phyloP scores from a whole-genome alignment of 2,113 vertebrate genomes.

The Psittacara wagleri region DNA sequence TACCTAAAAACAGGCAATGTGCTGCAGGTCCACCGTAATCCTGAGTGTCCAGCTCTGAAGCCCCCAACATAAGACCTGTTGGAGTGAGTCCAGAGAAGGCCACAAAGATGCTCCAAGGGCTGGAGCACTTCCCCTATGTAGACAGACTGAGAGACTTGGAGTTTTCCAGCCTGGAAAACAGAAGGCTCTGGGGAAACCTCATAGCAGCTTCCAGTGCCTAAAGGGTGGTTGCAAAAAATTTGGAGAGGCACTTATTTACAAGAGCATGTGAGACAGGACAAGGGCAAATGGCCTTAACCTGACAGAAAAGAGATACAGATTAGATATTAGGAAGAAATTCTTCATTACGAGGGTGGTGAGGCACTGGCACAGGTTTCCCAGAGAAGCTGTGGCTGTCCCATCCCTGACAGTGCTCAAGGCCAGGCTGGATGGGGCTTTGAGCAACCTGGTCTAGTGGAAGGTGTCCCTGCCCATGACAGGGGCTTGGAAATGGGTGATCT shows the following conservation, averaged over 20 bases:
- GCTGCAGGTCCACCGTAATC: too few relatives aligned
- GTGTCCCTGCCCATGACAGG: not conserved
- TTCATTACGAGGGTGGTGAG: not conserved
- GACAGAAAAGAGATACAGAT: not conserved
- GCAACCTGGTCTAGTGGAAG: not conserved
- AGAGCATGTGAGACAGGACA: not conserved
- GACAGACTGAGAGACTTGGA: not conserved
- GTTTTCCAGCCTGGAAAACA: not conserved
- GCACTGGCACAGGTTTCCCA: not conserved
- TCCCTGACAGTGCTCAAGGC: not conserved
- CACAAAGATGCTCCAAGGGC: not conserved
- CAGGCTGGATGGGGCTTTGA: not conserved
- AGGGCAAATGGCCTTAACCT: not conserved
- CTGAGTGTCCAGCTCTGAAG: not conserved
- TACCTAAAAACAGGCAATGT: rapidly evolving
- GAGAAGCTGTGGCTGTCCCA: not conserved
- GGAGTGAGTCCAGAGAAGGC: not conserved
- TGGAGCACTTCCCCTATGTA: not conserved
- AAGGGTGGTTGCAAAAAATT: not conserved
- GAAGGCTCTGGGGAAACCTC: not conserved
- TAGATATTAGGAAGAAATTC: not conserved
- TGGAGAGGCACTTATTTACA: not conserved
- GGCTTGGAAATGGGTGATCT: not conserved
- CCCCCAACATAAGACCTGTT: not conserved
- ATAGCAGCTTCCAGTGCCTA: not conserved